Percentiles rank a stretch among this genome's conserved stretches.
Evolutionary conservation across 2,888 invertebrate species (phyloP).

Genomic region (Lycia hirtaria): DNA sequence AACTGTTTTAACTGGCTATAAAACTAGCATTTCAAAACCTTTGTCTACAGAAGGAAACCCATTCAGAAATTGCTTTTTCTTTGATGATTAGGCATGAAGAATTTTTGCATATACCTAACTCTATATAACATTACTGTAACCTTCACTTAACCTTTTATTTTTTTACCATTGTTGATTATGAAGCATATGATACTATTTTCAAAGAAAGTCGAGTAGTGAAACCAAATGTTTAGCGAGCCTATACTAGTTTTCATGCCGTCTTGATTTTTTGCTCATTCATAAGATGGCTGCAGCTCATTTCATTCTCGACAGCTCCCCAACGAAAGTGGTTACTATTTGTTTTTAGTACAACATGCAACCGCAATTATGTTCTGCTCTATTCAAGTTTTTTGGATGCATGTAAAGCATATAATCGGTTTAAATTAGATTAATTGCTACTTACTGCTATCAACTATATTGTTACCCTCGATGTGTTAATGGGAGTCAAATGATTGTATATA

Average conservation of each 20-base stretch:
- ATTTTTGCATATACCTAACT: not conserved
- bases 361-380: constrained; percentile 45
- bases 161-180: constrained; percentile 1
- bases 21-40: too few relatives aligned
- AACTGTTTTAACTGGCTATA: too few relatives aligned
- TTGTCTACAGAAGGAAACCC: too few relatives aligned
- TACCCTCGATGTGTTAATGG: constrained; percentile 61
- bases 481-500: constrained; percentile 53
- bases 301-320: constrained; percentile 20
- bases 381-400: constrained; percentile 44
- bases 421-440: constrained; percentile 59
- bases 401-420: constrained; percentile 50
- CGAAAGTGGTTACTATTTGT: constrained; percentile 53
- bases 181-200: constrained; percentile 20
- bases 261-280: constrained; percentile 24
- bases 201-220: constrained; percentile 24
- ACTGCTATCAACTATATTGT: constrained; percentile 46
- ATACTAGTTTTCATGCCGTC: constrained; percentile 22
- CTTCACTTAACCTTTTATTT: not conserved
- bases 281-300: constrained; percentile 17
- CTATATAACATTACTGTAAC: not conserved
- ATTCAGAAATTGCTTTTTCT: too few relatives aligned
- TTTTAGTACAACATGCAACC: constrained; percentile 55
- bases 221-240: constrained; percentile 22
- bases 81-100: too few relatives aligned